Conservation (phyloP, 1,140 invertebrate species). For the Euschistus heros region DNA sequence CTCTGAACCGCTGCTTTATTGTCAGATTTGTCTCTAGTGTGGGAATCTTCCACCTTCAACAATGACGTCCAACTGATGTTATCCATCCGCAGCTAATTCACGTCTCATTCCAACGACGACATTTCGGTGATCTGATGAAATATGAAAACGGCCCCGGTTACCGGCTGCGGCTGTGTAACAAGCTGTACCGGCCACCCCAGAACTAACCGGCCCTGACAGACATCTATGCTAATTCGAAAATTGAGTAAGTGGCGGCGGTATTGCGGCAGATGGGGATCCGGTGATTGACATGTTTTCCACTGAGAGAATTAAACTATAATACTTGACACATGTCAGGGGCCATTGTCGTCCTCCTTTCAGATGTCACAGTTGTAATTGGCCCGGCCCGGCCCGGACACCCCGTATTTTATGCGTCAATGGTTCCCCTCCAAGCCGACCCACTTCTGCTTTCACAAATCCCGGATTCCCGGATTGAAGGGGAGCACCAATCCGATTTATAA, state of each 20-base stretch:
- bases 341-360: slow-evolving; percentile 10
- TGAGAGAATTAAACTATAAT: slow-evolving; percentile 15
- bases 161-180: too few relatives aligned
- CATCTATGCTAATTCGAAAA: slow-evolving; percentile 8
- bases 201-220: too few relatives aligned
- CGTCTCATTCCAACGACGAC: too few relatives aligned
- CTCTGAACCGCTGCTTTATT: too few relatives aligned
- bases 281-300: slow-evolving; percentile 14
- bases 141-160: too few relatives aligned
- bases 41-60: too few relatives aligned
- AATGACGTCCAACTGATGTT: too few relatives aligned
- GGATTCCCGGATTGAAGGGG: slow-evolving; percentile 6
- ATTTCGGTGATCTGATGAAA: too few relatives aligned
- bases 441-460: slow-evolving; percentile 6
- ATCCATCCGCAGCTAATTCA: too few relatives aligned
- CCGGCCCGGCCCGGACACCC: neutral
- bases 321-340: slow-evolving; percentile 12
- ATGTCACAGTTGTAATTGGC: slow-evolving; percentile 12
- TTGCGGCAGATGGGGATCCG: slow-evolving; percentile 1
- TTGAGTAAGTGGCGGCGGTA: slow-evolving; percentile 4
- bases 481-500: neutral
- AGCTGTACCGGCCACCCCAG: too few relatives aligned
- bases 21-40: too few relatives aligned
- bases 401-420: slow-evolving; percentile 17
- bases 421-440: neutral